Percentiles rank a stretch among this genome's conserved stretches.
These are phyloP conservation scores for Cybosia mesomella DNA, from an alignment of 2,888 invertebrate genomes.

Conservation along the genomic window DNA sequence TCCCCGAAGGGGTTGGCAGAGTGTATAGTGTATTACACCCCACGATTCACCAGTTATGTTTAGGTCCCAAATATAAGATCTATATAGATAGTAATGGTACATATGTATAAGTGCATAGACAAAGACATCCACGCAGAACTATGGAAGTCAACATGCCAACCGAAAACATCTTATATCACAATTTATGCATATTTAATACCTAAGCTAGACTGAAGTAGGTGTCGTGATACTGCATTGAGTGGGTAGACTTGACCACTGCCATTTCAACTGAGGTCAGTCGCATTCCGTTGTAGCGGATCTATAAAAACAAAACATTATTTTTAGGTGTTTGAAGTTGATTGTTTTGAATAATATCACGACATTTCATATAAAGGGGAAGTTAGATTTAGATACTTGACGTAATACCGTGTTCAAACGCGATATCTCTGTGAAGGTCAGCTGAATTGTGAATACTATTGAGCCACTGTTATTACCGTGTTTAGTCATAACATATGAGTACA, in stretches of 20 bases:
- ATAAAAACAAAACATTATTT: slow-evolving; percentile 39
- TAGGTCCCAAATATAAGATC: background rate
- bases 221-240: slow-evolving; percentile 56
- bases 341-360: slow-evolving; percentile 24
- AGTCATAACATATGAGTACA: background rate
- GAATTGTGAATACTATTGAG: slow-evolving; percentile 6
- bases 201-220: slow-evolving; percentile 42
- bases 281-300: slow-evolving; percentile 54
- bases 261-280: slow-evolving; percentile 63
- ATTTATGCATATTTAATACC: slow-evolving; percentile 44
- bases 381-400: background rate
- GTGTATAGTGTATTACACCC: too few species aligned
- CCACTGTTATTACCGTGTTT: background rate
- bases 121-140: background rate
- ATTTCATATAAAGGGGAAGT: slow-evolving; percentile 13
- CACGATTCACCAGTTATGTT: too few species aligned
- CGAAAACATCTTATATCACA: slow-evolving; percentile 21
- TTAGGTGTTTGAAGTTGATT: slow-evolving; percentile 15
- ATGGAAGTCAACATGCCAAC: slow-evolving; percentile 8
- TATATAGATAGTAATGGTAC: background rate
- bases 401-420: background rate
- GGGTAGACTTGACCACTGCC: slow-evolving; percentile 59
- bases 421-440: slow-evolving; percentile 15
- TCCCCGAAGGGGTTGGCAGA: too few species aligned
- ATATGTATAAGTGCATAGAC: background rate